Evolutionary conservation across 2,113 vertebrate species (phyloP), one percentile per base, ranked within the genome.

Genomic region (Macheiramphus alcinus): DNA sequence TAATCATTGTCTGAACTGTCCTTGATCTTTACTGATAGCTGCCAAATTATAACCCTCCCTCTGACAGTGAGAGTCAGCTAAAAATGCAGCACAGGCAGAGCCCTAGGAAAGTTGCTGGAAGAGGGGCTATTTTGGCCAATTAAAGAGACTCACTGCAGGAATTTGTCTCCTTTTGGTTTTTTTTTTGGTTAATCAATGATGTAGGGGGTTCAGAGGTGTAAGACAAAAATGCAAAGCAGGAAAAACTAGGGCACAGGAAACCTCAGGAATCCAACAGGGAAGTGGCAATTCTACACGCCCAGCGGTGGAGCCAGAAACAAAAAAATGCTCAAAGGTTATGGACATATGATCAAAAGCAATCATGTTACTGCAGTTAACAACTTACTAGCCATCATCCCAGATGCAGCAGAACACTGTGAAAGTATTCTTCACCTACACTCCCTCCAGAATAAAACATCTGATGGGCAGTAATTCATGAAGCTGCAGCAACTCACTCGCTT

Each of bases 1-100:
- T 89, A 84, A 92, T 95, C 90, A 95, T 31, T 86, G 88, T 62
- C 88, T 95, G 93, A 94, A 94, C 80, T 88, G 90, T 94, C 92
- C 89, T 43, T 80, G 86, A 76, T 94, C 71, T 91, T 92, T 65
- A 93, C 65, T 82, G 90, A 93, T 95, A 97, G 91, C 32, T 13
- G 3, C 56, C 59, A 84, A 47, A 91, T 88, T 74, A 71, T 20
- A 85, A 84, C 80, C 87, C 71, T 80, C 48, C 90, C 34, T 65
- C 67, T 0, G 4, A 52, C 10, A 8, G 34, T n/a, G 34, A 68
- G 87, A 91, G 76, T 75, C 73, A 45, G 50, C 80, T 87, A 45
- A 68, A 89, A 94, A 48, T 13, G 53, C 84, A 79, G 86, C 68
- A 68, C 19, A n/a, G 38, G 86, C 68, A 93, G 40, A 78, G 58